Percentiles rank a stretch among this genome's conserved stretches.
These are phyloP conservation scores for Eira barbara DNA, from an alignment of 2,113 vertebrate species.

Conservation along the genomic window DNA sequence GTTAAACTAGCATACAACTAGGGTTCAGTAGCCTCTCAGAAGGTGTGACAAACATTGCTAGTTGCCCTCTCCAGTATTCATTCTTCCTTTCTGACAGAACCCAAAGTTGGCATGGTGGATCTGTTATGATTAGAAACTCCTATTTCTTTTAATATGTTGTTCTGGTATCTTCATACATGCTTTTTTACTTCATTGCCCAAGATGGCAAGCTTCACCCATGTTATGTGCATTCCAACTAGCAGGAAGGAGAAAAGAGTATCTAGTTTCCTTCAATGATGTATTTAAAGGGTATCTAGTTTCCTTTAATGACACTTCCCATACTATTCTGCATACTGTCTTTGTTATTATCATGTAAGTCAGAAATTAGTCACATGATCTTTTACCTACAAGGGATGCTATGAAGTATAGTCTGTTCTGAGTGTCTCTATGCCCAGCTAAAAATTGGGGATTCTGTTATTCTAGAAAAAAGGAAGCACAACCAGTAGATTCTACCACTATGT, in stretches of 20 bases:
- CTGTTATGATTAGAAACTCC: background rate
- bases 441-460: background rate
- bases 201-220: background rate
- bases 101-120: background rate
- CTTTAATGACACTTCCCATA: background rate
- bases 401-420: background rate
- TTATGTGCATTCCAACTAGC: background rate
- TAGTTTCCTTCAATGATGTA: background rate
- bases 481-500: background rate
- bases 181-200: background rate
- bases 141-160: background rate
- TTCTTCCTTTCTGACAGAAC: background rate
- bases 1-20: background rate
- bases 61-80: background rate
- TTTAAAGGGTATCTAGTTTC: background rate
- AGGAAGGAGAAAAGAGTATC: background rate
- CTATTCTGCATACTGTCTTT: background rate
- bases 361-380: background rate
- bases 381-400: background rate
- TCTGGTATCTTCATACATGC: background rate
- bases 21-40: background rate
- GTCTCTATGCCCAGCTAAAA: background rate
- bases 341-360: background rate
- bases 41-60: background rate
- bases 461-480: background rate